Conservation (phyloP, 2,888 invertebrate species). For the Saturnia pavonia region DNA sequence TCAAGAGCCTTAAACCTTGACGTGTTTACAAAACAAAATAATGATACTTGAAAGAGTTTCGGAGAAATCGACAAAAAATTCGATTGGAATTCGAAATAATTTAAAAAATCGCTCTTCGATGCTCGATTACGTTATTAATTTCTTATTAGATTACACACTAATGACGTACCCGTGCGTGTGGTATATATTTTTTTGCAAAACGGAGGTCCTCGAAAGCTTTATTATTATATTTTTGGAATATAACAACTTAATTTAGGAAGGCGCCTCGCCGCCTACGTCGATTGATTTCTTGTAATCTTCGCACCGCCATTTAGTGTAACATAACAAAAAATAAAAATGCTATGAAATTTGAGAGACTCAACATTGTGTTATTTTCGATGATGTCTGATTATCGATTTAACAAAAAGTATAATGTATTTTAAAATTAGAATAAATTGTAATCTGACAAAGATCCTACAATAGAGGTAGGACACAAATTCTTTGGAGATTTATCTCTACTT, state of each 20-base stretch:
- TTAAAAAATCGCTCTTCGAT: conserved; percentile 53
- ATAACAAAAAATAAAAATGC: conserved; percentile 56
- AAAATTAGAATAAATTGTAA: neutral
- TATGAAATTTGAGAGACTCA: conserved; percentile 29
- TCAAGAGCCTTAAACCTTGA: conserved; percentile 16
- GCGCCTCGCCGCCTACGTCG: conserved; percentile 73
- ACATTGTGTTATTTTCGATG: conserved; percentile 22
- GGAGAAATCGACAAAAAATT: conserved; percentile 45
- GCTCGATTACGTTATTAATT: conserved; percentile 64
- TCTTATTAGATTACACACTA: conserved; percentile 68
- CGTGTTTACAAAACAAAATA: conserved; percentile 19
- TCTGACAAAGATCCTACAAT: no score
- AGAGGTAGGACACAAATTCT: no score
- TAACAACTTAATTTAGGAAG: conserved; percentile 79
- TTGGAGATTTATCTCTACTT: no score
- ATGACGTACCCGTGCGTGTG: conserved; percentile 70
- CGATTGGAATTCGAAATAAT: conserved; percentile 40
- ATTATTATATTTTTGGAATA: conserved; percentile 69
- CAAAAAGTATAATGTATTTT: neutral
- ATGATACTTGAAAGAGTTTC: conserved; percentile 26
- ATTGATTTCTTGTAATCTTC: conserved; percentile 78
- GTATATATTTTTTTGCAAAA: conserved; percentile 71
- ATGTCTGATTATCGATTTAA: conserved; percentile 4
- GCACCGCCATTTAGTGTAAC: conserved; percentile 60
- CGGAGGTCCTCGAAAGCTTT: conserved; percentile 61